Base-by-base conservation (phyloP, 2,797 vertebrate genomes). In the Poecilia picta region DNA sequence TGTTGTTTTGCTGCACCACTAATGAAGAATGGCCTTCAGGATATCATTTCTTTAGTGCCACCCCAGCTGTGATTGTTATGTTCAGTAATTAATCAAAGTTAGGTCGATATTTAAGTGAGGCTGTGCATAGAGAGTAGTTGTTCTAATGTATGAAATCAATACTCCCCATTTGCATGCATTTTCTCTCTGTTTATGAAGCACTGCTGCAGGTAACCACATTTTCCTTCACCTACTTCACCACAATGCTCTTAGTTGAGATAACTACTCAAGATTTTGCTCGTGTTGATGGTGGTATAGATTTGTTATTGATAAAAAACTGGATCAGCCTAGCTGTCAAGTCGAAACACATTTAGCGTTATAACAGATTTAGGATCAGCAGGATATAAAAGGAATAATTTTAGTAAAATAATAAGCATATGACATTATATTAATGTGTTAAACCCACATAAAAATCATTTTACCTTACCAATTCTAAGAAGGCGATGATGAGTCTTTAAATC, bases 101-200 rank as follows among this genome's bases (percentile, higher is more conserved):
- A 72, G 79, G 41, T 18, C 39, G 53, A 78, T 87, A 82, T 76
- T 75, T 70, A 76, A 68, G 10, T 23, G 20, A 68, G 74, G 72
- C 28, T 77, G 72, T 83, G 64, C 72, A 78, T 76, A 25, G 72
- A 59, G 72, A 85, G 70, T 28, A 31, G 70, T 75, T 88, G 53
- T 74, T 81, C 43, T 73, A 36, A 33, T 77, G 49, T 75, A 86
- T 87, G 45, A 77, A 79, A 81, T 76, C 45, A 83, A 79, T 39
- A 33, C 66, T 78, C 62, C 75, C 51, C 23, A 15, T 83, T 78
- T 59, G 36, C 16, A 57, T 43, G 49, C 39, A 59, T 71, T 72
- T 49, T 70, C 64, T 70, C 15, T 73, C 45, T 78, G 76, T 80
- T 82, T 77, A 82, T 83, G 57, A 86, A 81, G 80, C 74, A 49